Conservation (phyloP, 2,113 vertebrate species). For the Eonycteris spelaea region DNA sequence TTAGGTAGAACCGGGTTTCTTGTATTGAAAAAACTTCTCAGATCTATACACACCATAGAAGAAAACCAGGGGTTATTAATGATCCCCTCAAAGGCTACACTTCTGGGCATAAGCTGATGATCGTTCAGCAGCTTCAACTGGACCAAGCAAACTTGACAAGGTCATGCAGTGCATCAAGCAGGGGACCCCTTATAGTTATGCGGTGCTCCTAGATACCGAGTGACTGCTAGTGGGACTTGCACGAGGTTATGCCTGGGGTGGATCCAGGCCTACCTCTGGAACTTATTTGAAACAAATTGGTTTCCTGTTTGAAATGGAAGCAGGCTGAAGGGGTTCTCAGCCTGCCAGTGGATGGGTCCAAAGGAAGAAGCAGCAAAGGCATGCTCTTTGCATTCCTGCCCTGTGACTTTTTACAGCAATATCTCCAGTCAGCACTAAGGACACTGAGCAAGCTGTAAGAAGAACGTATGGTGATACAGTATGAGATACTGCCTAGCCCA, state of each 20-base stretch:
- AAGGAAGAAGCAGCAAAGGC: slow-evolving; percentile 85
- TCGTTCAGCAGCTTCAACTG: slow-evolving; percentile 91
- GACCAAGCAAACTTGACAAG: slow-evolving; percentile 92
- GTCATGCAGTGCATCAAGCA: slow-evolving; percentile 90
- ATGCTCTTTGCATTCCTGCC: slow-evolving; percentile 93
- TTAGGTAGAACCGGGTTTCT: slow-evolving; percentile 89
- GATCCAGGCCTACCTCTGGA: slow-evolving; percentile 91
- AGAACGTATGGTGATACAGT: slow-evolving; percentile 91
- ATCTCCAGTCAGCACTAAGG: slow-evolving; percentile 89
- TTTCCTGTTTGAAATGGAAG: slow-evolving; percentile 94
- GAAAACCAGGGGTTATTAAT: slow-evolving; percentile 84
- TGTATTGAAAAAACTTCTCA: slow-evolving; percentile 92
- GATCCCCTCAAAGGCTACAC: slow-evolving; percentile 86
- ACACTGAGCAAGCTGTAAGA: slow-evolving; percentile 91
- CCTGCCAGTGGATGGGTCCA: slow-evolving; percentile 85
- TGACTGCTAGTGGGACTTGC: slow-evolving; percentile 75
- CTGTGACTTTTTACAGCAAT: slow-evolving; percentile 91
- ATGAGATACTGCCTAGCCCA: slow-evolving; percentile 85
- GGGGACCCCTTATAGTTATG: slow-evolving; percentile 87
- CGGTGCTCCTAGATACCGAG: slow-evolving; percentile 90
- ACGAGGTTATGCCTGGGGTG: slow-evolving; percentile 76
- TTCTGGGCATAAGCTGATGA: slow-evolving; percentile 82
- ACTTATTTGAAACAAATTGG: slow-evolving; percentile 77
- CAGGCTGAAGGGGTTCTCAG: slow-evolving; percentile 92
- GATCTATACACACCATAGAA: slow-evolving; percentile 90